Evolutionary conservation across 2,797 vertebrate genomes (phyloP).

Genomic region (Emys orbicularis): DNA sequence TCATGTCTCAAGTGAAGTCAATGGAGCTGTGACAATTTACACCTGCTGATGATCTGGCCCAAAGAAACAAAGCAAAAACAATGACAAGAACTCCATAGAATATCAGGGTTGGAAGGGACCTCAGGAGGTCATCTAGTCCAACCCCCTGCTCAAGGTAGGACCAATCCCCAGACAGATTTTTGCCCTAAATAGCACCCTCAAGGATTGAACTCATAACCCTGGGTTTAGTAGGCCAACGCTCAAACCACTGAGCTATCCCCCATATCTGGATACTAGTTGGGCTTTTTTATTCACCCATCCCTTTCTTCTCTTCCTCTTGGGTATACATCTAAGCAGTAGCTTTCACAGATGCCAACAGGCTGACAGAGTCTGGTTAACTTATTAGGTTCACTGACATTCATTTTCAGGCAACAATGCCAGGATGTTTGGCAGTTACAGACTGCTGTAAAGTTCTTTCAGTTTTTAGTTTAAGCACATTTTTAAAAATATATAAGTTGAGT

Average conservation of each 20-base stretch:
- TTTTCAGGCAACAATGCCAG: background rate
- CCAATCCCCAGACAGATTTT: too few species aligned
- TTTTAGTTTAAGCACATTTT: background rate
- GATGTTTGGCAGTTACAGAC: fast-evolving
- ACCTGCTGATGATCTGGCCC: fast-evolving
- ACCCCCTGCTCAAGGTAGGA: too few species aligned
- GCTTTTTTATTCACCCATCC: background rate
- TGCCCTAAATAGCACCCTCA: too few species aligned
- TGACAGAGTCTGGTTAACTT: constrained; percentile 9
- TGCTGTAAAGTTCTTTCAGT: background rate
- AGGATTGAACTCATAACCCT: too few species aligned
- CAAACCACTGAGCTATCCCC: too few species aligned
- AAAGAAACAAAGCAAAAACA: background rate
- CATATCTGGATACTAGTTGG: background rate
- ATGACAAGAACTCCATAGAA: background rate
- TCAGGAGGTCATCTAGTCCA: too few species aligned
- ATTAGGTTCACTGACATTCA: background rate
- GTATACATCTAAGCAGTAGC: background rate
- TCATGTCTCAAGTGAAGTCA: background rate
- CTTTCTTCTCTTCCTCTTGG: background rate
- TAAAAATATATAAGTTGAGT: background rate
- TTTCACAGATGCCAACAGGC: constrained; percentile 14
- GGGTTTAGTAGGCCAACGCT: too few species aligned
- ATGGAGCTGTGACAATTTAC: fast-evolving
- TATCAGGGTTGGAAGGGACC: too few species aligned